Conservation (phyloP, 30 jellyfish, hydroid and myxozoan genomes). For the Turritopsis rubra region DNA sequence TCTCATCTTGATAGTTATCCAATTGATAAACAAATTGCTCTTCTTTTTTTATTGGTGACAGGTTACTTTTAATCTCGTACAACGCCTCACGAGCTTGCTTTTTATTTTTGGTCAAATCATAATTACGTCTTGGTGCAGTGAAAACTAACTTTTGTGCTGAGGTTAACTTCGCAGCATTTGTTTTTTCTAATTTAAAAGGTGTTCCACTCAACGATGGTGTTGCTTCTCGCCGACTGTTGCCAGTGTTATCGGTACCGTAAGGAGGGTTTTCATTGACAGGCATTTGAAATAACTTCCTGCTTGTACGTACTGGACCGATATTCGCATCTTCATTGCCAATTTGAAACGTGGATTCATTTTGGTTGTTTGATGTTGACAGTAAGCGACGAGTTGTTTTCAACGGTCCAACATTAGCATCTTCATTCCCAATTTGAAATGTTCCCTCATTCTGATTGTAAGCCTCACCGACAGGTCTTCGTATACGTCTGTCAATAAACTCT, state of each 20-base stretch:
- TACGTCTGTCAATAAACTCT: constrained; percentile 32
- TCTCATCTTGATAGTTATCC: neutral
- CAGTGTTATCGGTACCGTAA: constrained; percentile 13
- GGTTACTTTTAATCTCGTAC: constrained; percentile 10
- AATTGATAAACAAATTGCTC: neutral
- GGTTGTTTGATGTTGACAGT: constrained; percentile 6
- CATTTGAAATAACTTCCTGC: constrained; percentile 10
- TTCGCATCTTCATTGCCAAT: constrained; percentile 33
- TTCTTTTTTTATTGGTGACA: constrained; percentile 4
- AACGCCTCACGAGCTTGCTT: constrained; percentile 17
- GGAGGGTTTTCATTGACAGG: constrained; percentile 11
- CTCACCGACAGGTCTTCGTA: constrained; percentile 1
- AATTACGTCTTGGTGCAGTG: constrained; percentile 31
- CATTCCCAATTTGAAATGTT: constrained; percentile 21
- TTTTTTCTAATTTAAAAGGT: constrained; percentile 21
- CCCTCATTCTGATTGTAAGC: neutral
- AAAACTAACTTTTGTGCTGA: constrained; percentile 29
- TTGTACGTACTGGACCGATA: constrained; percentile 12
- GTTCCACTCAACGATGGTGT: neutral
- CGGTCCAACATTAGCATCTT: constrained; percentile 8
- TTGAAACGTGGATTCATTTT: constrained; percentile 29
- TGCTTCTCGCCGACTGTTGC: neutral
- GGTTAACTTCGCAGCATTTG: constrained; percentile 19
- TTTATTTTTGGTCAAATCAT: constrained; percentile 20
- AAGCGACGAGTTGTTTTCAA: neutral